Evolutionary conservation across 2,797 vertebrate species (phyloP).

Genomic region (Hemibagrus guttatus): DNA sequence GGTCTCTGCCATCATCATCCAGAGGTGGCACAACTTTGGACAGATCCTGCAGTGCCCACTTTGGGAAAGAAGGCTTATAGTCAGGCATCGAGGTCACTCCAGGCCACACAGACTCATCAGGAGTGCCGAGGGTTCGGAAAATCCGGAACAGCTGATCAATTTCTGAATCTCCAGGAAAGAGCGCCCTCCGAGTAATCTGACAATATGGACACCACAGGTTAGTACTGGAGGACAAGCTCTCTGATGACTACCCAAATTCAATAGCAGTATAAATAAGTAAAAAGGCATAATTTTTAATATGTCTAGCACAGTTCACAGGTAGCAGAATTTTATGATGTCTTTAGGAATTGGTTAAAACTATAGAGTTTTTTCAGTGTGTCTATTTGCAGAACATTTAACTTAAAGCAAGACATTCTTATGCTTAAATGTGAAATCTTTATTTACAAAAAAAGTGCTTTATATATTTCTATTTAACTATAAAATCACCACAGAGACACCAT

Average conservation of each 20-base stretch:
- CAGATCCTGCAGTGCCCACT: slow-evolving; percentile 91
- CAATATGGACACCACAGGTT: not conserved
- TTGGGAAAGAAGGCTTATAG: slow-evolving; percentile 93
- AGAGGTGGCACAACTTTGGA: slow-evolving; percentile 89
- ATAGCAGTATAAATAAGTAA: not conserved
- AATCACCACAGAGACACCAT: not conserved
- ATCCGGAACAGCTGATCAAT: slow-evolving; percentile 96
- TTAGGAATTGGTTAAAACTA: not conserved
- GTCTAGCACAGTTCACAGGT: not conserved
- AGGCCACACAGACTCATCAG: slow-evolving; percentile 89
- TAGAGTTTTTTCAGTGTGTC: not conserved
- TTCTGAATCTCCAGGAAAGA: slow-evolving; percentile 94
- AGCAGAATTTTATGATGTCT: not conserved
- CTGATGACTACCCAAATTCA: not conserved
- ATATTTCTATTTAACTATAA: not conserved
- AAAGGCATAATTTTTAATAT: not conserved
- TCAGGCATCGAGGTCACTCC: slow-evolving; percentile 95
- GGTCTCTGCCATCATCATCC: slow-evolving; percentile 89
- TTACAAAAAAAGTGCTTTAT: not conserved
- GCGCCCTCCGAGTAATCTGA: slow-evolving; percentile 87
- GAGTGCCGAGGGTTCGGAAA: slow-evolving; percentile 93
- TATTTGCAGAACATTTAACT: too few relatives aligned
- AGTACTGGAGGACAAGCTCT: not conserved
- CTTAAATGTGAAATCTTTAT: not conserved
- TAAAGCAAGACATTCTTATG: not conserved